Base-by-base conservation (phyloP, 2,797 vertebrate species). In the Epinephelus coioides region DNA sequence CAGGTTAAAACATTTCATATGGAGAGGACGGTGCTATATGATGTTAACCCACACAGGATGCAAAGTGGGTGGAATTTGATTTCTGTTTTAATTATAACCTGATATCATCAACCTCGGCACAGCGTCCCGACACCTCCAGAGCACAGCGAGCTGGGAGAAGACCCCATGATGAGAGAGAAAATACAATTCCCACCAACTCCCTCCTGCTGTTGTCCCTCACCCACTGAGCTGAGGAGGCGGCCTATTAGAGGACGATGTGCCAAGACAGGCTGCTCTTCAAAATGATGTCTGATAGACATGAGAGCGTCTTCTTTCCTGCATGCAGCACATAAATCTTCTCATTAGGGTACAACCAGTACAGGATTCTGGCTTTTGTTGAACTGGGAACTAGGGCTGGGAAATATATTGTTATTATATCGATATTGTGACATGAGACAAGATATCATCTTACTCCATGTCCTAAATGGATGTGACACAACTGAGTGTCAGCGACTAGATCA, bases 71-170 rank as follows among this genome's bases (percentile, higher is more conserved):
- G 85, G 84, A 95, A 93, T 93, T 90, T 79, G 89, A 94, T 95
- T 94, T 90, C 79, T 83, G 78, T 93, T 93, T 94, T 94, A 94
- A 95, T 94, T 95, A 93, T 77, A 89, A 90, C 81, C 85, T 84
- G 92, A 92, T 84, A 88, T 89, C 85, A 92, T 93, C 89, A 94
- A 91, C 78, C 83, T 86, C 87, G 8, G 66, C 85, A 86, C 90
- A 61, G 75, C 72, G 78, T 83, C 82, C 88, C 74, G 88, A 94
- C 87, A 86, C 82, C 88, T 89, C 87, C 75, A 66, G 86, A 78
- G 74, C 78, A 78, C 86, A 79, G 82, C 64, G 81, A 90, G 86
- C 85, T 76, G 81, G 86, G 84, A 84, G 82, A 83, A 91, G 92
- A 92, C 89, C 90, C 77, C 91, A 83, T 83, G 84, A 91, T 87